Evolutionary conservation across 2,888 invertebrate species (phyloP).

Genomic region (Rhyacophila evoluta): DNA sequence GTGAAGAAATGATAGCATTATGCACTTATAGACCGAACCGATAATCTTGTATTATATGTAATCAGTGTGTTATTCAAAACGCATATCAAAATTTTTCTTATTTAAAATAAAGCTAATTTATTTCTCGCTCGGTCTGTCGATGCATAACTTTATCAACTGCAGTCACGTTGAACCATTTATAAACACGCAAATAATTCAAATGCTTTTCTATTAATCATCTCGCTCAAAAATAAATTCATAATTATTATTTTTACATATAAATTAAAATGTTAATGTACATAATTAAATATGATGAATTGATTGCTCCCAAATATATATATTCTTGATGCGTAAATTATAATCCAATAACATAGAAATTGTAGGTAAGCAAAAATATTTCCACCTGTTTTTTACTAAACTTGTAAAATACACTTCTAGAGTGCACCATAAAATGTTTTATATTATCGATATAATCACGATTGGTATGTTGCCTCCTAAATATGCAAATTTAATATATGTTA

Average conservation of each 20-base stretch:
- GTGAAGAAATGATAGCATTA: too few species aligned
- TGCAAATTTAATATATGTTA: too few species aligned
- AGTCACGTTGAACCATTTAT: too few species aligned
- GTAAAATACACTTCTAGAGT: slow-evolving; percentile 9
- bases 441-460: neutral
- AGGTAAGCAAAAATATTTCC: neutral
- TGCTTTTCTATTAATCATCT: too few species aligned
- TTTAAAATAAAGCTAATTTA: too few species aligned
- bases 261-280: neutral
- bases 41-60: too few species aligned
- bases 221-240: neutral
- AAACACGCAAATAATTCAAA: too few species aligned
- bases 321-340: slow-evolving; percentile 3
- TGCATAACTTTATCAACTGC: too few species aligned
- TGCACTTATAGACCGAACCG: too few species aligned
- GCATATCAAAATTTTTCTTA: too few species aligned
- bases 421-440: neutral
- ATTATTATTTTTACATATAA: neutral
- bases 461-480: neutral
- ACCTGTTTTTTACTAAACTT: neutral
- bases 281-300: neutral
- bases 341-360: neutral
- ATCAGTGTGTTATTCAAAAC: too few species aligned
- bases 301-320: neutral
- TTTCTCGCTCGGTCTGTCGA: too few species aligned